These are phyloP conservation scores for Zosterops borbonicus DNA, from an alignment of 2,113 vertebrate genomes.

Conservation along the genomic window DNA sequence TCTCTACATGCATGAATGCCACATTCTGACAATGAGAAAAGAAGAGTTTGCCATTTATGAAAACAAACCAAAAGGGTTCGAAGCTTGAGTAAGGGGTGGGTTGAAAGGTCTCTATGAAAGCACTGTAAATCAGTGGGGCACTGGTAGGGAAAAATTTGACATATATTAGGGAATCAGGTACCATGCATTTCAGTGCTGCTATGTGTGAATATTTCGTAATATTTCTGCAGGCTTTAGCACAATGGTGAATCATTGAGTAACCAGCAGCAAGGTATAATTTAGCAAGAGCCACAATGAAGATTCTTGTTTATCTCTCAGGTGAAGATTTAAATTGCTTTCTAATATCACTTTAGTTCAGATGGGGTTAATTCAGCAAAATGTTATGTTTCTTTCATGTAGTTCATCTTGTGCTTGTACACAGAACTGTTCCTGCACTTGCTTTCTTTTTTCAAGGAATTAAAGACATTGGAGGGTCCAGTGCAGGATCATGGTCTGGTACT, in stretches of 20 bases:
- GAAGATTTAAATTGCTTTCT: not conserved
- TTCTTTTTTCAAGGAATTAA: not conserved
- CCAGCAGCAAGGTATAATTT: not conserved
- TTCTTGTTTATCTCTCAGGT: not conserved
- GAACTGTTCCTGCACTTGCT: not conserved
- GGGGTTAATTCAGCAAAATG: not conserved
- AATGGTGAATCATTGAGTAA: not conserved
- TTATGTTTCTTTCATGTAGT: not conserved
- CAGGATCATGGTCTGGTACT: not conserved
- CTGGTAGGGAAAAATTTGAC: not conserved
- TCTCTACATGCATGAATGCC: not conserved
- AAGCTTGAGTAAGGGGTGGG: not conserved
- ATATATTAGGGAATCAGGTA: not conserved
- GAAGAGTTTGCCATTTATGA: not conserved
- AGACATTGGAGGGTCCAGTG: not conserved
- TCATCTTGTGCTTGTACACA: not conserved
- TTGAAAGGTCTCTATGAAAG: not conserved
- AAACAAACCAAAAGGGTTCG: not conserved
- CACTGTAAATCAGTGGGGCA: not conserved
- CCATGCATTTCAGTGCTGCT: not conserved
- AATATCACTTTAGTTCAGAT: not conserved
- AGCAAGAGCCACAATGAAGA: rapidly evolving
- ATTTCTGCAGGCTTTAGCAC: not conserved
- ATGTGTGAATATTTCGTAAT: not conserved
- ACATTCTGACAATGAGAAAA: not conserved